Conservation (phyloP, 37 sponge, comb jelly and placozoan species). For the Agelas oroides region DNA sequence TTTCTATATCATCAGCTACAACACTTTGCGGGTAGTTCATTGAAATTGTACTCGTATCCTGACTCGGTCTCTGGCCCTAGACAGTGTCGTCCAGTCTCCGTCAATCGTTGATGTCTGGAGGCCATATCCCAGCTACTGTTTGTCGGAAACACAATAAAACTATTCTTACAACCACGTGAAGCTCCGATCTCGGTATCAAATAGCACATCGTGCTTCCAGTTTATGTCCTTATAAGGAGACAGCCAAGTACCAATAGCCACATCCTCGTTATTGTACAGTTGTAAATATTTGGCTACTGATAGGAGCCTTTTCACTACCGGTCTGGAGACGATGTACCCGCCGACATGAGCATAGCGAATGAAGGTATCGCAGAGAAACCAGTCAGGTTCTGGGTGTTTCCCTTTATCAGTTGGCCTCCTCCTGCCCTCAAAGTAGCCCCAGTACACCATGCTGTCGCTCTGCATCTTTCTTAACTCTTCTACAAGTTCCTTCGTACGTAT, state of each 20-base stretch:
- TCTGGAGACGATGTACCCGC: constrained; percentile 51
- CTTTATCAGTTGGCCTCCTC: background rate
- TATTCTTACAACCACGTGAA: constrained; percentile 74
- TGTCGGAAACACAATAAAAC: constrained; percentile 44
- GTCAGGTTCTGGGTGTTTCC: constrained; percentile 24
- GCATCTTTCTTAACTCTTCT: background rate
- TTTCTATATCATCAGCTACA: no score
- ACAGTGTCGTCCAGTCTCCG: background rate
- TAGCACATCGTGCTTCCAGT: constrained; percentile 62
- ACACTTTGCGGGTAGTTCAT: constrained; percentile 26
- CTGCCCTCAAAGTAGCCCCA: constrained; percentile 60
- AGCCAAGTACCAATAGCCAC: constrained; percentile 61
- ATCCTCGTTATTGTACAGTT: constrained; percentile 61
- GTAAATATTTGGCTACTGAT: constrained; percentile 12
- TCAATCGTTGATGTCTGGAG: background rate
- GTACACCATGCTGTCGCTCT: constrained; percentile 12
- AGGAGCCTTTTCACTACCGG: constrained; percentile 29
- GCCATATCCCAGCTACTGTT: background rate
- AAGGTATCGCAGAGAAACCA: constrained; percentile 56
- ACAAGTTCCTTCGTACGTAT: background rate
- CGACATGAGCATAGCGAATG: constrained; percentile 62
- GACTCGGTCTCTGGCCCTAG: background rate
- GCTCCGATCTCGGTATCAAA: constrained; percentile 72
- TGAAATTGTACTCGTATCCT: constrained; percentile 20
- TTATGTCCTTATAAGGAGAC: constrained; percentile 53